Evolutionary conservation across 1,140 invertebrate species (phyloP), one percentile per base, ranked within the genome.

Genomic region (Dinoponera quadriceps): DNA sequence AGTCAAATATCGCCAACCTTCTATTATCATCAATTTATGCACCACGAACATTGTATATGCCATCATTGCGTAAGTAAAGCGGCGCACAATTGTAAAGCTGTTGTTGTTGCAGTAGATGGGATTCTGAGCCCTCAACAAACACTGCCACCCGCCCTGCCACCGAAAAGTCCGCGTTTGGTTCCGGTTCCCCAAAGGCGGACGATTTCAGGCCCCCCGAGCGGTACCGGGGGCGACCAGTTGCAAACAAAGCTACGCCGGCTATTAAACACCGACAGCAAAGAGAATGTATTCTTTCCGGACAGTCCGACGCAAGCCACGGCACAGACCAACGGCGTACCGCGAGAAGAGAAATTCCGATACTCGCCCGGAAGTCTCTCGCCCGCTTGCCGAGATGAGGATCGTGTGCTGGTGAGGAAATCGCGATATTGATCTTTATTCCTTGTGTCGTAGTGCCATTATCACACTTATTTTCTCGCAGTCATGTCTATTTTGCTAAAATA

Each of bases 161-260:
- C 95, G 66, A 95, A 95, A 90, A 95, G 94, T 89, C 95, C 95
- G 62, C 93, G 95, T 20, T 88, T 95, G 55, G 91, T 95, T 77
- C 91, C 93, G 68, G 86, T 93, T 78, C 94, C 94, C 20, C 93
- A 94, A 82, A 88, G 94, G 57, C 92, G 94, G 11, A 92, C 94
- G 9, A 93, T 93, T 84, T 92, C 92, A 77, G 92, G 92, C 16
- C 91, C 91, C n/a, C 90, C 91, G 22, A 91, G 89, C 72, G 85
- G 87, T 38, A 92, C 89, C 74, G 92, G 93, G 38, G 94, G 94
- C 54, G 97, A 97, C 89, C 96, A 97, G 68, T 93, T 98, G 81
- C 97, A 98, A 93, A 97, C 96, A 72, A 97, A 97, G 87, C 92
- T 98, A 59, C 94, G 97, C 25, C 95, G 97, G 83, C 93, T 98